Conservation (phyloP, 1,140 invertebrate species). For the Ceratina calcarata region DNA sequence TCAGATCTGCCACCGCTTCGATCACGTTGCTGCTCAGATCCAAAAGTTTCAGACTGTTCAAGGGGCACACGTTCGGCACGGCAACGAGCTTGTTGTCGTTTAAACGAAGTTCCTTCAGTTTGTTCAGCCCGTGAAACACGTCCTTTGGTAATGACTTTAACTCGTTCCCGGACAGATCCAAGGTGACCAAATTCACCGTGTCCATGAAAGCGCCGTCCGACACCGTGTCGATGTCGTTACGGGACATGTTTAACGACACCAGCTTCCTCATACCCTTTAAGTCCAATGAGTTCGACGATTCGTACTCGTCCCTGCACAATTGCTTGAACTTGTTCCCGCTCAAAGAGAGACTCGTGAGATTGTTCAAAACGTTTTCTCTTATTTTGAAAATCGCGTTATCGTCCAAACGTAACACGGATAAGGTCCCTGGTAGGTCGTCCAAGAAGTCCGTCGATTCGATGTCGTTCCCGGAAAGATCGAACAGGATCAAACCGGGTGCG, state of each 20-base stretch:
- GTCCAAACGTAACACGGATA: conserved; percentile 68
- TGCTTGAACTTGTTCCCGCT: conserved; percentile 66
- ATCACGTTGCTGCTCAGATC: conserved; percentile 70
- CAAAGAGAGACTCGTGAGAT: conserved; percentile 58
- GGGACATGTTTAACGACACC: conserved; percentile 63
- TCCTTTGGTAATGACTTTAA: conserved; percentile 44
- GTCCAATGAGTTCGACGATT: conserved; percentile 54
- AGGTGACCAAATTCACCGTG: conserved; percentile 38
- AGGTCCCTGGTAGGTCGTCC: conserved; percentile 56
- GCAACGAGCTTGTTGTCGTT: conserved; percentile 64
- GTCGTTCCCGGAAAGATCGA: conserved; percentile 71
- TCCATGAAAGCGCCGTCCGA: conserved; percentile 65
- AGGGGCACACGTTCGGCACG: conserved; percentile 64
- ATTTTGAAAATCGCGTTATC: conserved; percentile 66
- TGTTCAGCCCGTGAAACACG: conserved; percentile 52
- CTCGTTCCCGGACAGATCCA: conserved; percentile 70
- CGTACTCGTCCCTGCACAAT: conserved; percentile 55
- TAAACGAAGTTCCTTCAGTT: conserved; percentile 63
- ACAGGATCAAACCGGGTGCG: conserved; percentile 65
- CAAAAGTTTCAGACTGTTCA: conserved; percentile 56
- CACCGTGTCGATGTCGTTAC: conserved; percentile 63
- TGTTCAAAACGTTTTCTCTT: conserved; percentile 37
- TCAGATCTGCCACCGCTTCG: conserved; percentile 26
- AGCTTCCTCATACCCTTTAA: conserved; percentile 42
- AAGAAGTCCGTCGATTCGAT: conserved; percentile 63